Conservation (phyloP, 1,140 invertebrate genomes). For the Drosophila sulfurigaster region DNA sequence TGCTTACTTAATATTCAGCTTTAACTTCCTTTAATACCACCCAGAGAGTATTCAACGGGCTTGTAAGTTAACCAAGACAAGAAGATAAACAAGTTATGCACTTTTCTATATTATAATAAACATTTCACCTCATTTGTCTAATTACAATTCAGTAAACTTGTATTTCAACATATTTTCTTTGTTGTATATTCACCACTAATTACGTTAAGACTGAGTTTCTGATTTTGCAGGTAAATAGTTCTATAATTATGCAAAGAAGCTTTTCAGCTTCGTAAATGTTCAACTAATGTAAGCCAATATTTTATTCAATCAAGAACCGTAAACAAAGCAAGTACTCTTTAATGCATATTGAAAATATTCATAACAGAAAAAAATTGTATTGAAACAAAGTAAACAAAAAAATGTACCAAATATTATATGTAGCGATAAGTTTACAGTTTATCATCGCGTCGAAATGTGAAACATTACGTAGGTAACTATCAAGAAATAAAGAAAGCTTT, state of each 20-base stretch:
- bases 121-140: background rate
- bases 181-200: constrained; percentile 20
- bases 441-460: no score
- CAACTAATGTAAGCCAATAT: background rate
- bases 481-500: no score
- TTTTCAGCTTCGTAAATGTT: constrained; percentile 31
- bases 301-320: constrained; percentile 28
- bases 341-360: background rate
- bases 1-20: background rate
- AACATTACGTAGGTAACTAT: no score
- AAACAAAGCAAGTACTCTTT: constrained; percentile 7
- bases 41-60: background rate
- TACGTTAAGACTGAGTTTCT: background rate
- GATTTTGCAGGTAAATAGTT: constrained; percentile 46
- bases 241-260: constrained; percentile 23
- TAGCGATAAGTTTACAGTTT: no score
- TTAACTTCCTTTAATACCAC: background rate
- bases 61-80: no score
- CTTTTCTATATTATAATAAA: background rate
- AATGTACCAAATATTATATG: no score
- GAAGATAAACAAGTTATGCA: background rate
- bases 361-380: background rate
- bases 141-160: background rate
- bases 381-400: no score
- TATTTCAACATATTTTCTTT: background rate